Evolutionary conservation across 2,113 vertebrate genomes (phyloP), one percentile per base, ranked within the genome.

Genomic region (Solenodon paradoxus): DNA sequence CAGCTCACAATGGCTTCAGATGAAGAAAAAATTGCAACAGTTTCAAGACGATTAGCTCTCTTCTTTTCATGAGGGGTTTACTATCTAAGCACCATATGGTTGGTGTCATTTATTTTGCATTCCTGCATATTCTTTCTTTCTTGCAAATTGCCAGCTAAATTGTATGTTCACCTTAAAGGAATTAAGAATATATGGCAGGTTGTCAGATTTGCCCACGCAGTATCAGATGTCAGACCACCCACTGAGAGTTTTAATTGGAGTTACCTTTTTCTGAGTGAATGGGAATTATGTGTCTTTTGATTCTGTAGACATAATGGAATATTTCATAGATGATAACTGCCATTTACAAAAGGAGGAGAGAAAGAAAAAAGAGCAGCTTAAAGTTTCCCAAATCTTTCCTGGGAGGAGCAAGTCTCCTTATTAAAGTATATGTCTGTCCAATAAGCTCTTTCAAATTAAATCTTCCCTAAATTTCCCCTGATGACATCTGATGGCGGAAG

Each of bases 201-300:
- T 94, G 64, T 85, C 95, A 95, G 90, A 61, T 93, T 94, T 90
- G 78, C 10, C 24, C 57, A 55, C 71, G 53, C 55, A 84, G 71
- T 90, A 90, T 92, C 88, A 95, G 85, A 86, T 97, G 92, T 96
- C 90, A 97, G 96, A 68, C 80, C 88, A 90, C 95, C 84, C 85
- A 92, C 94, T 75, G 92, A 95, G 90, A 90, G 66, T 71, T 97
- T 66, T 85, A 28, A 94, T 64, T 90, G 38, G 42, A 35, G 47
- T 89, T 97, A 94, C 69, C 64, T 96, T 95, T 81, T 75, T 5
- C 83, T 80, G 87, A 88, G 24, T 77, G 20, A 40, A 53, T 92
- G 74, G 24, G 49, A 19, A n/a, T 30, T 80, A 78, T 20, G 1
- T 64, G 59, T 59, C 40, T 13, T 79, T 92, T 93, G 80, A 49